Percentiles rank a stretch among this genome's conserved stretches.
phyloP scores from a whole-genome alignment of 2,888 invertebrate species.

The Cremastobaeus sp. region DNA sequence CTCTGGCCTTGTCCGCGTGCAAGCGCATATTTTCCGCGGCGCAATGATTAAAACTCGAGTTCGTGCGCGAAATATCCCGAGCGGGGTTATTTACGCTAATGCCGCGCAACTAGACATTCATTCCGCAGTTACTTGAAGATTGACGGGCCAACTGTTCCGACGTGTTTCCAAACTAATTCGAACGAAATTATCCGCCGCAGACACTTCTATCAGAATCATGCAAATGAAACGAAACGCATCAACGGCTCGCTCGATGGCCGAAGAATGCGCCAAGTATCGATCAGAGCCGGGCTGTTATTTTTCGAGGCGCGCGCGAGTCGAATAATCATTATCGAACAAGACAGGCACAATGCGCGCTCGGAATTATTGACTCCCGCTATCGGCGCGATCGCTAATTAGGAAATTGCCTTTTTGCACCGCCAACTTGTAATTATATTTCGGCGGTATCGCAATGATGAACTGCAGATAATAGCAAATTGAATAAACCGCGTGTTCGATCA shows the following conservation, averaged over 20 bases:
- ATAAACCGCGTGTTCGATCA: constrained; percentile 12
- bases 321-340: neutral
- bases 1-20: constrained; percentile 5
- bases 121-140: constrained; percentile 44
- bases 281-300: neutral
- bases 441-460: constrained; percentile 16
- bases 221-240: neutral
- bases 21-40: constrained; percentile 39
- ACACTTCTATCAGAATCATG: constrained; percentile 1
- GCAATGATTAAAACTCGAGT: constrained; percentile 51
- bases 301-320: no score
- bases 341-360: neutral
- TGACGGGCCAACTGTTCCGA: constrained; percentile 9
- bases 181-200: constrained; percentile 7
- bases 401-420: constrained; percentile 27
- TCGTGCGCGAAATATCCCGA: constrained; percentile 37
- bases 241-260: neutral
- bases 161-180: constrained; percentile 5
- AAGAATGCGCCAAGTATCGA: neutral
- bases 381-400: constrained; percentile 10
- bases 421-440: constrained; percentile 39
- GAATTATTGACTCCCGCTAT: constrained; percentile 4
- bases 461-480: constrained; percentile 29
- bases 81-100: constrained; percentile 43
- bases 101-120: constrained; percentile 26